A percentile compares a stretch with the other conserved stretches of the same genome.
Conservation (phyloP, 2,797 vertebrate genomes). For the Phrynocephalus guinanensis region DNA sequence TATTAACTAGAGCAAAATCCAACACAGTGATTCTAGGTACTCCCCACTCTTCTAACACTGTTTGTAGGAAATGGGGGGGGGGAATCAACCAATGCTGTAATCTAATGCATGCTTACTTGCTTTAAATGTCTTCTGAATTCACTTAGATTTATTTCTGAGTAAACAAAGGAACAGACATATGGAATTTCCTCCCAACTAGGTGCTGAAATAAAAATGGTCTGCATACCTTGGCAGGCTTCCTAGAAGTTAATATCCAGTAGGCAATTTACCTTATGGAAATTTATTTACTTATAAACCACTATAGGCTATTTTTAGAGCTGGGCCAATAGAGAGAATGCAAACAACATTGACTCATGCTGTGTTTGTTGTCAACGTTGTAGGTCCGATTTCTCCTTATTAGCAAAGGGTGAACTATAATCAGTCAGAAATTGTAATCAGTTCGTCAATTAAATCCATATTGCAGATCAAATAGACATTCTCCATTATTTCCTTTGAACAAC, state of each 20-base stretch:
- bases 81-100: not conserved
- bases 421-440: no score
- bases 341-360: not conserved
- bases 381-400: no score
- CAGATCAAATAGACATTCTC: no score
- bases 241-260: not conserved
- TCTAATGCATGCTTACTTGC: not conserved
- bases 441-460: no score
- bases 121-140: not conserved
- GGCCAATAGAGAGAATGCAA: not conserved
- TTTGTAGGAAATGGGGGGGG: not conserved
- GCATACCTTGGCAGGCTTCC: not conserved
- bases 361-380: no score
- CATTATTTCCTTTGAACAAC: no score
- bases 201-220: not conserved
- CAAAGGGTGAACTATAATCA: no score
- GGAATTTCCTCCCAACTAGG: no score
- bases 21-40: conserved; percentile 35
- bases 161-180: no score
- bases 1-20: conserved; percentile 56
- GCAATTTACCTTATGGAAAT: no score
- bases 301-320: not conserved
- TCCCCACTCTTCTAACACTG: not conserved
- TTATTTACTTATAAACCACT: not conserved
- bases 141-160: not conserved